A percentile compares a stretch with the other conserved stretches of the same genome.
Evolutionary conservation across 2,888 invertebrate genomes (phyloP).

Genomic region (Andrena haemorrhoa): DNA sequence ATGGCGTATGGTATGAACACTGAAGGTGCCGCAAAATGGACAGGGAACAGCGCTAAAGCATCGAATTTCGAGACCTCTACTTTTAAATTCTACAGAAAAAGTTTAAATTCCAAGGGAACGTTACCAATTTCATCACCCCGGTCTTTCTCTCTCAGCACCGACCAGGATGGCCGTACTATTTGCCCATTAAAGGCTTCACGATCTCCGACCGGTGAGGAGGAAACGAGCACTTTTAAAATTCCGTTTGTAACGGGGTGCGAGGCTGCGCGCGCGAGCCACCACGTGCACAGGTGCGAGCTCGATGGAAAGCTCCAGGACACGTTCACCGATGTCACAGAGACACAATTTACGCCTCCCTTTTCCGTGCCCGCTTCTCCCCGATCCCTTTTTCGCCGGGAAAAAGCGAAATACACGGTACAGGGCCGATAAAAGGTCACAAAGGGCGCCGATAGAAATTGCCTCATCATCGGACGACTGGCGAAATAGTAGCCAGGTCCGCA

Average conservation of each 20-base stretch:
- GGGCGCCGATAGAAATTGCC: conserved; percentile 55
- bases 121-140: conserved; percentile 25
- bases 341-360: conserved; percentile 48
- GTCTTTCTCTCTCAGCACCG: conserved; percentile 23
- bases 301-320: conserved; percentile 53
- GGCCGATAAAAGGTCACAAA: conserved; percentile 52
- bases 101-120: conserved; percentile 6
- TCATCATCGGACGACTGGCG: conserved; percentile 31
- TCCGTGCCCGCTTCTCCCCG: conserved; percentile 5
- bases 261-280: conserved; percentile 12
- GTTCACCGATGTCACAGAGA: conserved; percentile 52
- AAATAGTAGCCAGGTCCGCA: conserved; percentile 45
- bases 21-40: not conserved
- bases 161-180: conserved; percentile 26
- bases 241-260: conserved; percentile 37
- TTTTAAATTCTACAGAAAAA: not conserved
- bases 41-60: not conserved
- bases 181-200: conserved; percentile 50
- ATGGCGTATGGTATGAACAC: too few species aligned
- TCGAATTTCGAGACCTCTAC: not conserved
- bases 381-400: conserved; percentile 35
- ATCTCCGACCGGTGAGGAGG: conserved; percentile 31
- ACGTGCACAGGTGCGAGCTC: conserved; percentile 27
- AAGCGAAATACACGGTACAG: conserved; percentile 16
- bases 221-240: conserved; percentile 58